Evolutionary conservation across 2,797 vertebrate species (phyloP).

Genomic region (Bovichtus diacanthus): DNA sequence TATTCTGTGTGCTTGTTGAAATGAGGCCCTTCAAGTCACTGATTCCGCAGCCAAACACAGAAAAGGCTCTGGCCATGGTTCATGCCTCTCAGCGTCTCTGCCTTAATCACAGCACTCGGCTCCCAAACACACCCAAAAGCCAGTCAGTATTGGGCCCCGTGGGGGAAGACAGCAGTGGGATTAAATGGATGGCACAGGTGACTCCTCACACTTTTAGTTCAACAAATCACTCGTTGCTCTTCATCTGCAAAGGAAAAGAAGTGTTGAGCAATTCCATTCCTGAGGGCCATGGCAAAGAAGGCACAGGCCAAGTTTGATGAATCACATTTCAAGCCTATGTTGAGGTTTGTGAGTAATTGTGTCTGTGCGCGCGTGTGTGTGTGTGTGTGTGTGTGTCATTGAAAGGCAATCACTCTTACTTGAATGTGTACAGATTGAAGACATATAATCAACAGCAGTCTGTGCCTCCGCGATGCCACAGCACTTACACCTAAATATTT

Average conservation of each 20-base stretch:
- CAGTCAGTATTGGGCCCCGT: not conserved
- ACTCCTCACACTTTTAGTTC: slow-evolving; percentile 35
- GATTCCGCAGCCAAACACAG: slow-evolving; percentile 37
- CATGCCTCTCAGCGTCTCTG: slow-evolving; percentile 37
- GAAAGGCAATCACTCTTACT: slow-evolving; percentile 30
- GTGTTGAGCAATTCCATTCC: slow-evolving; percentile 19
- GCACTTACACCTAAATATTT: slow-evolving; percentile 8
- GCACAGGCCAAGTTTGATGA: slow-evolving; percentile 27
- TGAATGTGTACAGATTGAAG: slow-evolving; percentile 14
- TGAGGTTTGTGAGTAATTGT: not conserved
- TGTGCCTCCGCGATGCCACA: not conserved
- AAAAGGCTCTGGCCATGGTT: slow-evolving; percentile 39
- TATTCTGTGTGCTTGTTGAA: slow-evolving; percentile 28
- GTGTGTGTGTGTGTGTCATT: slow-evolving; percentile 5
- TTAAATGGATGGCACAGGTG: slow-evolving; percentile 45
- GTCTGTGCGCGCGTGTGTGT: not conserved
- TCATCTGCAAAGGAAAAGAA: slow-evolving; percentile 28
- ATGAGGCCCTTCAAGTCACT: slow-evolving; percentile 39
- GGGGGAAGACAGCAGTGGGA: slow-evolving; percentile 13
- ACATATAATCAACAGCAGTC: not conserved
- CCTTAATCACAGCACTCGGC: slow-evolving; percentile 38
- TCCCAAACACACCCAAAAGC: slow-evolving; percentile 26
- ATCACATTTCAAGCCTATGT: slow-evolving; percentile 28
- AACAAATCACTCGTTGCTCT: slow-evolving; percentile 27
- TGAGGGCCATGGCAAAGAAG: slow-evolving; percentile 1